These are phyloP conservation scores for Chlamydotis undulata DNA, from an alignment of 2,113 vertebrate species.

Conservation along the genomic window DNA sequence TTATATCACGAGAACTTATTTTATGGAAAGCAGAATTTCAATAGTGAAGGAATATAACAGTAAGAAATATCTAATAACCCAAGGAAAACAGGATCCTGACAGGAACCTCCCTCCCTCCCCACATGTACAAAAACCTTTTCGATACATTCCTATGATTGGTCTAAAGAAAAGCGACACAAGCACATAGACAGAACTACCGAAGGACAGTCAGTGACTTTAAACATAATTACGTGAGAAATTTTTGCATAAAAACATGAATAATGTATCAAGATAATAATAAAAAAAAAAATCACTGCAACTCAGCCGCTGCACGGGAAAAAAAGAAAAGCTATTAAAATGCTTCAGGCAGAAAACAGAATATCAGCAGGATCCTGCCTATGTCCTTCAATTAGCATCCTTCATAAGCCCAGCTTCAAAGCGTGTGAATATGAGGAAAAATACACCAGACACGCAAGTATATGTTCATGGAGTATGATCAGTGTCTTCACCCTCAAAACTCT, in stretches of 20 bases:
- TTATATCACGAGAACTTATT: not conserved
- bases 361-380: not conserved
- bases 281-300: not conserved
- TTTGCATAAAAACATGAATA: not conserved
- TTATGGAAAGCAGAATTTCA: not conserved
- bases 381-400: not conserved
- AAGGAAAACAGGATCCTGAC: not conserved
- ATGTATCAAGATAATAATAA: not conserved
- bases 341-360: not conserved
- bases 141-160: not conserved
- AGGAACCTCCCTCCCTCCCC: not conserved
- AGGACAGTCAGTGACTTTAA: not conserved
- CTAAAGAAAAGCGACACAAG: not conserved
- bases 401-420: not conserved
- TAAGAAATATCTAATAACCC: not conserved
- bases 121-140: not conserved
- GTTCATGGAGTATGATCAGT: not conserved
- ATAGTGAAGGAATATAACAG: not conserved
- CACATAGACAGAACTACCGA: not conserved
- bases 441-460: rapidly evolving
- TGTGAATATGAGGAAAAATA: not conserved
- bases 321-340: not conserved
- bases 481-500: not conserved
- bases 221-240: not conserved
- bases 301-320: not conserved